Evolutionary conservation across 2,888 invertebrate species (phyloP).

Genomic region (Boloria selene): DNA sequence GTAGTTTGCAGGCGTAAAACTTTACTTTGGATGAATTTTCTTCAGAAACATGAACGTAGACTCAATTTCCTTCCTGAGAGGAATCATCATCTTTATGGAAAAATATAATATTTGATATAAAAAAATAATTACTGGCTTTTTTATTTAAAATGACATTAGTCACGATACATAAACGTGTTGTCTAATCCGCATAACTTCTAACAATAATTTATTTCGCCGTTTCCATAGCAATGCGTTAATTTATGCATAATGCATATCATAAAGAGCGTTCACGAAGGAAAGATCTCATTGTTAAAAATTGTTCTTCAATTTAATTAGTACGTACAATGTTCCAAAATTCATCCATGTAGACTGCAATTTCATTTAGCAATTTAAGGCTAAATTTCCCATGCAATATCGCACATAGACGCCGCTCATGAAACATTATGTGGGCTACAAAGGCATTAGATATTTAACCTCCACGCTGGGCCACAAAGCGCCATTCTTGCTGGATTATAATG

Average conservation of each 20-base stretch:
- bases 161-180: background rate
- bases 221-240: background rate
- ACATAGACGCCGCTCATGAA: slow-evolving; percentile 43
- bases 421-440: slow-evolving; percentile 46
- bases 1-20: too few relatives aligned
- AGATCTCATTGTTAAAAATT: slow-evolving; percentile 11
- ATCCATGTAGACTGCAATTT: slow-evolving; percentile 37
- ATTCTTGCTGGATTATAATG: slow-evolving; percentile 68
- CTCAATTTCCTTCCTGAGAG: too few relatives aligned
- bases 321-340: slow-evolving; percentile 26
- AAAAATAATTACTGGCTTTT: too few relatives aligned
- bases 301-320: slow-evolving; percentile 24
- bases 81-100: too few relatives aligned
- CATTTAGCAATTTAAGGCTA: slow-evolving; percentile 40
- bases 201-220: background rate
- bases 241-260: background rate
- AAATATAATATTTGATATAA: too few relatives aligned
- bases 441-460: slow-evolving; percentile 58
- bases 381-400: slow-evolving; percentile 44
- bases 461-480: slow-evolving; percentile 58
- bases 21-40: too few relatives aligned
- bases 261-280: slow-evolving; percentile 3
- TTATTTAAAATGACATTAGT: background rate
- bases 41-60: too few relatives aligned
- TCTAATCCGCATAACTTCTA: background rate